Conservation (phyloP, 2,888 invertebrate species). For the Drosophila melanosoma region DNA sequence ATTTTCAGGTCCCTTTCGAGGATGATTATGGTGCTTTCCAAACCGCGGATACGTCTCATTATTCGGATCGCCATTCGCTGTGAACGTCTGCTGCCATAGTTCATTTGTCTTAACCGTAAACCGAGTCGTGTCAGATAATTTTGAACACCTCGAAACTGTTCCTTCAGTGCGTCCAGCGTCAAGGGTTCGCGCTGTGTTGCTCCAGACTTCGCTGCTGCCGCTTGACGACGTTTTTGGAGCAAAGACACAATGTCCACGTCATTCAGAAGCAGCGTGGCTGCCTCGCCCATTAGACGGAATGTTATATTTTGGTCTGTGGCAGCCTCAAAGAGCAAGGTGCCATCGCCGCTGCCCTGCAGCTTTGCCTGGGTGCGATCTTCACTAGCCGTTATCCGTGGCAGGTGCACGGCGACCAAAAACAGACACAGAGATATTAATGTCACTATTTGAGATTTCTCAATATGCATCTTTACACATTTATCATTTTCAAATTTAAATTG, state of each 20-base stretch:
- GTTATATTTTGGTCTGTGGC: slow-evolving; percentile 92
- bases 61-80: slow-evolving; percentile 59
- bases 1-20: slow-evolving; percentile 50
- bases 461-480: slow-evolving; percentile 43
- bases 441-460: not conserved
- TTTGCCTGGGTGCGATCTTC: slow-evolving; percentile 14
- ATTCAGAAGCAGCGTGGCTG: slow-evolving; percentile 88
- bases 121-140: slow-evolving; percentile 57
- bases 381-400: slow-evolving; percentile 9
- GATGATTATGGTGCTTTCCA: slow-evolving; percentile 36
- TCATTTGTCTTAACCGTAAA: slow-evolving; percentile 40
- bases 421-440: not conserved
- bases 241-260: slow-evolving; percentile 87
- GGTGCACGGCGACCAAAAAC: slow-evolving; percentile 20
- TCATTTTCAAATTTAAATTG: not conserved
- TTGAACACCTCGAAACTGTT: slow-evolving; percentile 62
- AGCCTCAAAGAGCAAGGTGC: slow-evolving; percentile 91
- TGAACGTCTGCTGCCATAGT: slow-evolving; percentile 52
- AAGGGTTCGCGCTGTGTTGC: slow-evolving; percentile 21
- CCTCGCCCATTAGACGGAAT: slow-evolving; percentile 89
- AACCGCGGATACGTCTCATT: slow-evolving; percentile 58
- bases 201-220: slow-evolving; percentile 19
- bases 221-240: slow-evolving; percentile 49
- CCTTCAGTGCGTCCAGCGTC: slow-evolving; percentile 52
- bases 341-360: slow-evolving; percentile 86